Base-by-base conservation (phyloP, 1,140 invertebrate species). In the Cherax destructor region DNA sequence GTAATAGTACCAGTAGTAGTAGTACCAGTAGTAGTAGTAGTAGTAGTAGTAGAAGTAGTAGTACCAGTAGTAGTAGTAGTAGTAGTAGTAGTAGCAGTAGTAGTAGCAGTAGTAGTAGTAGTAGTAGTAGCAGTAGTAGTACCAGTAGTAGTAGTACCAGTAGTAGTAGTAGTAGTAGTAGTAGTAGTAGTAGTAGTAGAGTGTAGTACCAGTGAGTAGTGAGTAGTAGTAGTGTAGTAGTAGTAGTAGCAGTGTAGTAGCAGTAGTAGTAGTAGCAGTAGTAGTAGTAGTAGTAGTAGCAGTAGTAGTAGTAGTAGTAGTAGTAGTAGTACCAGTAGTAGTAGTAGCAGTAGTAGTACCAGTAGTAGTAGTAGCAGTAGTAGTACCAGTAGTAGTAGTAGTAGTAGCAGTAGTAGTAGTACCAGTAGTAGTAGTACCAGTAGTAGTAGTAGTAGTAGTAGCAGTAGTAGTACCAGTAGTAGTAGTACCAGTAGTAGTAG, bases 401-500 rank as follows among this genome's bases (percentile, higher is more conserved):
- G 72, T 76, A 76, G 72, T 76, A 76, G 72, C n/a, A 76, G 72
- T 76, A 76, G 72, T 76, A 76, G 72, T 76, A 76, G 72, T 76
- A 76, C 7, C n/a, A 76, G 72, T 24, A 76, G 72, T 24, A 76
- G 72, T 24, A 76, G 72, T 24, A 76, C 7, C 9, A 76, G 77
- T 78, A 78, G 77, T 78, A 78, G 77, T 78, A 78, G 77, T 78
- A 78, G 77, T 78, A 78, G 77, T 78, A 78, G 77, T 78, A 78
- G 77, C 47, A 78, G 77, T 78, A 78, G 77, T 78, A 78, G 77
- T 78, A 78, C n/a, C 47, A 78, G 77, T 78, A 78, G 77, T 78
- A 78, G 77, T 78, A 78, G 77, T 78, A 78, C n/a, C 47, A 78
- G 77, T 78, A 78, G 77, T 78, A 78, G 77, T 78, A 78, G 77